Evolutionary conservation across 2,888 invertebrate genomes (phyloP), one percentile per base, ranked within the genome.

Genomic region (Macaria notata): DNA sequence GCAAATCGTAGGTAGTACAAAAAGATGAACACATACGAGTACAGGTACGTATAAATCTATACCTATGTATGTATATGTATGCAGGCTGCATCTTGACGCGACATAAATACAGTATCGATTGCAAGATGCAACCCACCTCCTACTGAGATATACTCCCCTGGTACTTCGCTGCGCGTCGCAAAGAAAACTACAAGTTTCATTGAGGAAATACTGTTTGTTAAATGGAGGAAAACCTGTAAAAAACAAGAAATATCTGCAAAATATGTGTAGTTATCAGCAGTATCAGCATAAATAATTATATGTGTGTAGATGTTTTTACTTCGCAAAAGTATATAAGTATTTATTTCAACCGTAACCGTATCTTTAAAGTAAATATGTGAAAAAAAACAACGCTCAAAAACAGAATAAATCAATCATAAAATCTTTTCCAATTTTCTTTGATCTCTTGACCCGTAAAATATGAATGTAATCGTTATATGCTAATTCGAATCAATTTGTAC

Each of bases 71-170:
- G 19, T 19, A 1, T 19, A 19, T 19, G 19, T 19, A 19, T 65
- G 69, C 65, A 64, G 64, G 58, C 9, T n/a, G 9, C 6, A 9
- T 39, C 33, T 46, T 6, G 48, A 3, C 43, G 43, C 19, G 58
- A 76, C 78, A 80, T 85, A 81, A 83, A 84, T 81, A 70, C 70
- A 72, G 76, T 82, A 84, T 87, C 83, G 86, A 84, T 86, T 83
- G 80, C 86, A 72, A 75, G 74, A 77, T 78, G 78, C 19, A 19
- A 76, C 76, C 76, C 75, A 75, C 72, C 81, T 75, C 86, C 86
- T 73, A 84, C 81, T 74, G 86, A 19, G 81, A 58, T 49, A 67
- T 73, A 66, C 62, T 59, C 50, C 63, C 72, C 75, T 69, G 65
- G 64, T 71, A 65, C 54, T 42, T 7, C 36, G 46, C 39, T 30